A percentile compares a stretch with the other conserved stretches of the same genome.
Conservation (phyloP, 2,888 invertebrate species). For the Scaptomyza polygonia region DNA sequence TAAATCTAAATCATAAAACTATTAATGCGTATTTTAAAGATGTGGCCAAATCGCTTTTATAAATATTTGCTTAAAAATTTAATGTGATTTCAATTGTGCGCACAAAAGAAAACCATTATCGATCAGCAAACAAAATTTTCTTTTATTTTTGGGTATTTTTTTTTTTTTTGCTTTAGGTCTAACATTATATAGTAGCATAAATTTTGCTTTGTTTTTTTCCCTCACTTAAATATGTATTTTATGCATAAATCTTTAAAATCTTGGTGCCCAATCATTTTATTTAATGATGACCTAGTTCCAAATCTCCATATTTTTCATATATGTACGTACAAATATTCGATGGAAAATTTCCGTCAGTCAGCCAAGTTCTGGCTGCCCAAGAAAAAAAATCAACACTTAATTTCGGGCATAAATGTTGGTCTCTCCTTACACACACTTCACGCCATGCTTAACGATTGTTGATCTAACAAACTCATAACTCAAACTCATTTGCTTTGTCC, state of each 20-base stretch:
- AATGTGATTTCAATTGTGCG: not conserved
- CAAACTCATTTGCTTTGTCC: slow-evolving; percentile 35
- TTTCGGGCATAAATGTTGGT: slow-evolving; percentile 40
- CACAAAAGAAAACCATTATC: not conserved
- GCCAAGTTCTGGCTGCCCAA: slow-evolving; percentile 22
- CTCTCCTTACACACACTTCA: slow-evolving; percentile 10
- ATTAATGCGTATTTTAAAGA: not conserved
- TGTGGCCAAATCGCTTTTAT: not conserved
- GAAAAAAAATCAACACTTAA: slow-evolving; percentile 42
- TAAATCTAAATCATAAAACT: slow-evolving; percentile 15
- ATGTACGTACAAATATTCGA: not conserved
- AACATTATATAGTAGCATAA: not conserved
- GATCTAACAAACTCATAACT: slow-evolving; percentile 59
- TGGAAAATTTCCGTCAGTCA: slow-evolving; percentile 22
- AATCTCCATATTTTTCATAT: not conserved
- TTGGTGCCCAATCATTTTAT: slow-evolving; percentile 24
- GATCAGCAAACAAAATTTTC: not conserved
- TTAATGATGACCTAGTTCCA: slow-evolving; percentile 55
- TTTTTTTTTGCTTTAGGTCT: not conserved
- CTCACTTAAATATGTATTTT: slow-evolving; percentile 1
- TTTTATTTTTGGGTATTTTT: not conserved
- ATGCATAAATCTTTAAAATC: slow-evolving; percentile 8
- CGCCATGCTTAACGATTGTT: slow-evolving; percentile 50
- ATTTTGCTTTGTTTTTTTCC: not conserved
- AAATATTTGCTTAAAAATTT: slow-evolving; percentile 3